phyloP scores from a whole-genome alignment of 2,113 vertebrate species.

The Nesoenas mayeri region DNA sequence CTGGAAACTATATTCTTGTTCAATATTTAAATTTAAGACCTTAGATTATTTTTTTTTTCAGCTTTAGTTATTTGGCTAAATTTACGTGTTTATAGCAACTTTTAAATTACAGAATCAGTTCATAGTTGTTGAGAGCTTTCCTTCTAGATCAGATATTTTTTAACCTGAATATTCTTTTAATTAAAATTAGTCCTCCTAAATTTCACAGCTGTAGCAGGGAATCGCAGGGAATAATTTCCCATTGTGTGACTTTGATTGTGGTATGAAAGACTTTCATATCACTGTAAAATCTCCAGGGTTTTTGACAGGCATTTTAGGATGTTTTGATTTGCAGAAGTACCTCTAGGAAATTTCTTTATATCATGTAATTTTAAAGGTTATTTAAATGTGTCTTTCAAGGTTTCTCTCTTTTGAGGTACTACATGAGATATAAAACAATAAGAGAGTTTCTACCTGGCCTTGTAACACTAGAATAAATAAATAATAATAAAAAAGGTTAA shows the following conservation, averaged over 20 bases:
- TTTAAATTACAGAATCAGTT: neutral
- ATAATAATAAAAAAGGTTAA: neutral
- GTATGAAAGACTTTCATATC: neutral
- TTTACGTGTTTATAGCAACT: neutral
- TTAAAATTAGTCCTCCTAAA: neutral
- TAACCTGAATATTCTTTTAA: neutral
- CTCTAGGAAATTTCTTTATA: neutral
- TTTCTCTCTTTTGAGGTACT: neutral
- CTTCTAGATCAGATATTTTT: neutral
- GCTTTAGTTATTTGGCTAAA: neutral
- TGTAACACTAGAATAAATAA: neutral
- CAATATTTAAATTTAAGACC: neutral
- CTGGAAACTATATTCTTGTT: neutral
- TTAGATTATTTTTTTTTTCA: neutral
- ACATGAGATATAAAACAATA: neutral
- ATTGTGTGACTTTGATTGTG: neutral
- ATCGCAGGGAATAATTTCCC: neutral
- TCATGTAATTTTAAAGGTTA: neutral
- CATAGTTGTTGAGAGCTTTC: neutral
- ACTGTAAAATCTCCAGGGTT: neutral
- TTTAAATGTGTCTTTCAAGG: neutral
- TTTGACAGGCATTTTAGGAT: neutral
- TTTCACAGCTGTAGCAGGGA: neutral
- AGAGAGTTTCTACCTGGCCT: neutral
- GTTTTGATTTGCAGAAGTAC: neutral